These are phyloP conservation scores for Clarias pachynema DNA, from an alignment of 2,797 vertebrate species.

Conservation along the genomic window DNA sequence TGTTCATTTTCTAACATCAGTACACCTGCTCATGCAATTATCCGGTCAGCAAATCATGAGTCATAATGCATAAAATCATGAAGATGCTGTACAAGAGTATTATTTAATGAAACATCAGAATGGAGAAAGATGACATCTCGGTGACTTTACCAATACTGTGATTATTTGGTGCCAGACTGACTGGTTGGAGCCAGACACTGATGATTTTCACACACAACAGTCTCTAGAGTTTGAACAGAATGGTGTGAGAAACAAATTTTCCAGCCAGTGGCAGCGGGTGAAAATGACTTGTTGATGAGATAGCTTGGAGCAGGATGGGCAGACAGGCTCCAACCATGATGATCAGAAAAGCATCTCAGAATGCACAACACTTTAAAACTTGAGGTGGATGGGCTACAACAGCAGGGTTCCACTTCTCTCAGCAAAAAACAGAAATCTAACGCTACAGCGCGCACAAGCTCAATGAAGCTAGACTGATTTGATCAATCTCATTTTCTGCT, in stretches of 20 bases:
- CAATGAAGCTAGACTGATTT: neutral
- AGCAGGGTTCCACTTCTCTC: neutral
- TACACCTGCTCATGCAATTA: neutral
- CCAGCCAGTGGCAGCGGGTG: neutral
- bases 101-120: neutral
- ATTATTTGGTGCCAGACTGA: neutral
- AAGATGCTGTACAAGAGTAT: neutral
- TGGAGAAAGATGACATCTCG: neutral
- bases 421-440: neutral
- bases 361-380: neutral
- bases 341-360: slow-evolving; percentile 3
- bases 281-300: slow-evolving; percentile 7
- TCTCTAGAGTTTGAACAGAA: neutral
- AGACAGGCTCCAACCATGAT: neutral
- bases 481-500: slow-evolving; percentile 8
- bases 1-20: neutral
- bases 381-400: neutral
- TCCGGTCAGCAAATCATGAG: neutral
- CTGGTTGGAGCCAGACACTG: neutral
- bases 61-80: neutral
- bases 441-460: too few species aligned
- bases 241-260: neutral
- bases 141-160: neutral
- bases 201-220: neutral
- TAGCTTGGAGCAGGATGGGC: neutral